Conservation (phyloP, 1,140 invertebrate genomes). For the Anastatus disparis region DNA sequence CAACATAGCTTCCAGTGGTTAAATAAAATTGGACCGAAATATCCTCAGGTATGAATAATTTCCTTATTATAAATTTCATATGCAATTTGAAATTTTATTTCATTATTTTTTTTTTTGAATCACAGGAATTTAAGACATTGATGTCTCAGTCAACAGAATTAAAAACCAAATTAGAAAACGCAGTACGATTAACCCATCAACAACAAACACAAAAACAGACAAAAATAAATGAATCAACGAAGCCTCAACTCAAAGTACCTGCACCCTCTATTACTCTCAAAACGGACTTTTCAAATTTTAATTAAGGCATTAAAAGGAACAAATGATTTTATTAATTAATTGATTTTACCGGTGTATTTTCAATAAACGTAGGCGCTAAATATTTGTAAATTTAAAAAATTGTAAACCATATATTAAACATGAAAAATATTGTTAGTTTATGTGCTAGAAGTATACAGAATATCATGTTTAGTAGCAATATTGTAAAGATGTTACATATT, state of each 20-base stretch:
- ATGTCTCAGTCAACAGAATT: conserved; percentile 86
- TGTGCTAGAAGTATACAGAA: conserved; percentile 4
- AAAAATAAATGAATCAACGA: conserved; percentile 64
- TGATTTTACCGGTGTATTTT: neutral
- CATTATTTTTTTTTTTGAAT: no score
- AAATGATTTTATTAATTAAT: neutral
- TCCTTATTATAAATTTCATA: no score
- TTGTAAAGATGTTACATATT: conserved; percentile 21
- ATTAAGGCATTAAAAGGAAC: conserved; percentile 59
- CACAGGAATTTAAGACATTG: conserved; percentile 88
- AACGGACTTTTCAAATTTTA: conserved; percentile 96
- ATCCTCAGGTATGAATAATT: conserved; percentile 77
- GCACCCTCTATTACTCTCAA: conserved; percentile 89
- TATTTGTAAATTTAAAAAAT: conserved; percentile 29
- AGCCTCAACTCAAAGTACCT: conserved; percentile 70
- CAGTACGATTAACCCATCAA: conserved; percentile 81
- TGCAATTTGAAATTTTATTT: no score
- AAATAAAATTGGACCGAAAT: conserved; percentile 90
- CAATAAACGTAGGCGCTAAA: conserved; percentile 18
- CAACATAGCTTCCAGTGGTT: conserved; percentile 88
- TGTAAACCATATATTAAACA: neutral
- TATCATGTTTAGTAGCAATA: conserved; percentile 24
- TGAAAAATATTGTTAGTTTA: conserved; percentile 3
- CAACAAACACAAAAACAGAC: conserved; percentile 60
- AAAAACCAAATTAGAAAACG: conserved; percentile 84